phyloP scores from a whole-genome alignment of 2,888 invertebrate genomes.

The Drosophila borborema region DNA sequence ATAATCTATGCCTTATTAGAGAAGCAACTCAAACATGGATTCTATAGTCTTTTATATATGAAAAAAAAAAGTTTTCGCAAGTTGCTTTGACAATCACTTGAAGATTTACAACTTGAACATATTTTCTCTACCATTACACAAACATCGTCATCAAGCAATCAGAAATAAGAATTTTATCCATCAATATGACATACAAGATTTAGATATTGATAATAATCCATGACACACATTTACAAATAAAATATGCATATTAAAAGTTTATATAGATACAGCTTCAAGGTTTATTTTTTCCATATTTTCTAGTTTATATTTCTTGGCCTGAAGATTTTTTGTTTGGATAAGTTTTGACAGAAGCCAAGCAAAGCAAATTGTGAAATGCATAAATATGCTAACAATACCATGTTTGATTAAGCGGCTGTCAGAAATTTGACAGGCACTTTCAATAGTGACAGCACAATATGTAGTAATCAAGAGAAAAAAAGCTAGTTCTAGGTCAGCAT shows the following conservation, averaged over 20 bases:
- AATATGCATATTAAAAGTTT: neutral
- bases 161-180: neutral
- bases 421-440: conserved; percentile 2
- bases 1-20: neutral
- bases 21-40: neutral
- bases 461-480: neutral
- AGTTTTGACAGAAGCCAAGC: neutral
- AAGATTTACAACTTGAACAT: no score
- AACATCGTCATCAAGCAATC: neutral
- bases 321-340: neutral
- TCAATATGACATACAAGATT: neutral
- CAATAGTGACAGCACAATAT: neutral
- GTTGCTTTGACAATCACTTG: neutral
- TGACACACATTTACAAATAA: neutral
- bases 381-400: neutral
- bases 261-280: neutral
- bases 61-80: no score
- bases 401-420: conserved; percentile 1
- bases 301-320: neutral
- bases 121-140: no score
- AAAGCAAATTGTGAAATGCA: neutral
- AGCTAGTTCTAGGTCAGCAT: neutral
- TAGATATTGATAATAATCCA: neutral
- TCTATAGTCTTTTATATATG: neutral
- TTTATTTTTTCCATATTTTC: neutral